Percentiles rank a stretch among this genome's conserved stretches.
phyloP scores from a whole-genome alignment of 1,140 invertebrate genomes.

The Samia ricini region DNA sequence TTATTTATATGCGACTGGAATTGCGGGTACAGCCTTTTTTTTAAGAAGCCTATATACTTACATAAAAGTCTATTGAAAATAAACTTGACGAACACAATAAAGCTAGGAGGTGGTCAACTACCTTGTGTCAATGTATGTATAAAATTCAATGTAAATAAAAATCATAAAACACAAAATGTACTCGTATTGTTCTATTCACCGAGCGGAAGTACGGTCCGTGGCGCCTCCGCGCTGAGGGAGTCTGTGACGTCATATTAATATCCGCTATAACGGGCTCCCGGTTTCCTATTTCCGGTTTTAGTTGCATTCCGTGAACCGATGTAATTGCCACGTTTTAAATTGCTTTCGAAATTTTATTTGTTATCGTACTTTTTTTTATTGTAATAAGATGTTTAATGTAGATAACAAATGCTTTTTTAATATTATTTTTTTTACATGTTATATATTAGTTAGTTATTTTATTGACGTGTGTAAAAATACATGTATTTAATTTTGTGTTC shows the following conservation, averaged over 20 bases:
- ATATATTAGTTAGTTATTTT: too few species aligned
- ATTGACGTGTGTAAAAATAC: too few species aligned
- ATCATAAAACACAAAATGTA: constrained; percentile 37
- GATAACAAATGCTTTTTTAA: not conserved
- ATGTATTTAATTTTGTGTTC: too few species aligned
- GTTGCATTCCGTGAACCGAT: constrained; percentile 27
- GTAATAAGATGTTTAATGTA: not conserved
- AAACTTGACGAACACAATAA: too few species aligned
- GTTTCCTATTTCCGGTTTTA: constrained; percentile 42
- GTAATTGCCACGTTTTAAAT: constrained; percentile 17
- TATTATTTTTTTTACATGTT: too few species aligned
- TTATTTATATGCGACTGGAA: too few species aligned
- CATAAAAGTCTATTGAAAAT: too few species aligned
- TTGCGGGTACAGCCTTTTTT: too few species aligned
- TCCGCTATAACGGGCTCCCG: constrained; percentile 41
- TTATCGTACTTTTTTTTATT: not conserved
- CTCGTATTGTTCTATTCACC: constrained; percentile 36
- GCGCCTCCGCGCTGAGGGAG: constrained; percentile 31
- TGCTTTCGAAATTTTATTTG: not conserved
- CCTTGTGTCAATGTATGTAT: too few species aligned
- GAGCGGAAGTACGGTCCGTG: constrained; percentile 44
- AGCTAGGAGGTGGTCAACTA: too few species aligned
- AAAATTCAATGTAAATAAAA: constrained; percentile 21
- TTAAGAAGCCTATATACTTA: too few species aligned
- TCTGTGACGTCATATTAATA: constrained; percentile 57